Evolutionary conservation across 2,113 vertebrate genomes (phyloP).

Genomic region (Athene cunicularia): DNA sequence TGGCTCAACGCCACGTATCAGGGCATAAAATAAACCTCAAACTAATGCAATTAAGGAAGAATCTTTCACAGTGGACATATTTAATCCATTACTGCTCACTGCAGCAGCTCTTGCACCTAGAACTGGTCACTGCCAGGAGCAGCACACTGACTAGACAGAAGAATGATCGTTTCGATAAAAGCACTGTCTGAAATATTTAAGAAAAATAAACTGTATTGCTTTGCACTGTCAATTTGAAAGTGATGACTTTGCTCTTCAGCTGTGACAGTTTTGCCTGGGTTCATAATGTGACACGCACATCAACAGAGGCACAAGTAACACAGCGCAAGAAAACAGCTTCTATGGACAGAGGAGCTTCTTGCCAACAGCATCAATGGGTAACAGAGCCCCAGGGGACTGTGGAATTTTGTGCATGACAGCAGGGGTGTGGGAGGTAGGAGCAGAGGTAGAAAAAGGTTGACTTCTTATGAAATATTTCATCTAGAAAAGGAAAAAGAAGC

Average conservation of each 20-base stretch:
- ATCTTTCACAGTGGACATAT: slow-evolving; percentile 32
- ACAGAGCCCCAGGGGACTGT: not conserved
- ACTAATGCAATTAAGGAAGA: slow-evolving; percentile 39
- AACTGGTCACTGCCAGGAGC: not conserved
- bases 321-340: not conserved
- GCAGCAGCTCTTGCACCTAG: slow-evolving; percentile 33
- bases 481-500: not conserved
- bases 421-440: not conserved
- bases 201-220: not conserved
- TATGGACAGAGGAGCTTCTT: not conserved
- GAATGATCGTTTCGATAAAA: slow-evolving; percentile 28
- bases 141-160: not conserved
- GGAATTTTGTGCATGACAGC: not conserved
- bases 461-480: not conserved
- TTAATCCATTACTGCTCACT: slow-evolving; percentile 45
- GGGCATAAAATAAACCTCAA: slow-evolving; percentile 47
- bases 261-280: not conserved
- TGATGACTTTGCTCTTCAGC: not conserved
- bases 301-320: not conserved
- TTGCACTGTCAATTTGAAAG: not conserved
- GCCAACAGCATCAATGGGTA: not conserved
- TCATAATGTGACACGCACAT: not conserved
- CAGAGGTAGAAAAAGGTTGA: not conserved
- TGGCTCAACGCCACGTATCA: not conserved
- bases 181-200: not conserved